Percentiles rank a stretch among this genome's conserved stretches.
Evolutionary conservation across 2,797 vertebrate genomes (phyloP).

Genomic region (Syngnathus acus): DNA sequence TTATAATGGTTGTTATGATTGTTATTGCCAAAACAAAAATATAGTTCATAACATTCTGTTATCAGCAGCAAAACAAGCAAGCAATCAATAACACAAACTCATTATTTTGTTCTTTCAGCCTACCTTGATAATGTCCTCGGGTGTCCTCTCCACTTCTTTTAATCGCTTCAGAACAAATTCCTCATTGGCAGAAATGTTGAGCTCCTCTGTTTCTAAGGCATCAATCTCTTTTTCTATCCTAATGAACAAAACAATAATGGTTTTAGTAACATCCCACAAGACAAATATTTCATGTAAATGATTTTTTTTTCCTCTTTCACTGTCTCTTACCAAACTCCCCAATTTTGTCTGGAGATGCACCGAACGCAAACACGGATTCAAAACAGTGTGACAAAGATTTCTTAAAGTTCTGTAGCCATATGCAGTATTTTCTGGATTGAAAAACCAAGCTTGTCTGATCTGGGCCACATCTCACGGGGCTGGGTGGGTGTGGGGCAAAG

Average conservation of each 20-base stretch:
- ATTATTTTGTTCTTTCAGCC: not conserved
- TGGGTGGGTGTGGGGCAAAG: too few relatives aligned
- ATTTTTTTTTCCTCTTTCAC: not conserved
- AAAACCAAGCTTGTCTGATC: not conserved
- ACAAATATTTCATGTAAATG: too few relatives aligned
- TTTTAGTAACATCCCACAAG: not conserved
- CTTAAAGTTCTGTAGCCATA: not conserved
- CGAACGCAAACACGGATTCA: too few relatives aligned
- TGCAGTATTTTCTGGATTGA: not conserved
- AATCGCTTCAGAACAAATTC: conserved; percentile 79
- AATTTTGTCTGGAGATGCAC: too few relatives aligned
- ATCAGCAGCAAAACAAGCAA: not conserved
- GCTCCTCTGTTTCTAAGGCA: conserved; percentile 80
- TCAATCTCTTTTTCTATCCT: conserved; percentile 87
- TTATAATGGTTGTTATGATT: too few relatives aligned
- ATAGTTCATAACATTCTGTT: not conserved
- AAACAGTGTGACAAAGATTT: too few relatives aligned
- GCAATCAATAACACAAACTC: not conserved
- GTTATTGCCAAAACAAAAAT: not conserved
- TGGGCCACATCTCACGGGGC: not conserved
- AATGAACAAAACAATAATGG: conserved; percentile 8
- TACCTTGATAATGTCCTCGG: conserved; percentile 93
- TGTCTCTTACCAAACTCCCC: too few relatives aligned
- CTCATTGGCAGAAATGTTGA: conserved; percentile 82
- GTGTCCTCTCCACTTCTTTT: conserved; percentile 84